Base-by-base conservation (phyloP, 2,888 invertebrate genomes). In the Acanthopleura granulata region DNA sequence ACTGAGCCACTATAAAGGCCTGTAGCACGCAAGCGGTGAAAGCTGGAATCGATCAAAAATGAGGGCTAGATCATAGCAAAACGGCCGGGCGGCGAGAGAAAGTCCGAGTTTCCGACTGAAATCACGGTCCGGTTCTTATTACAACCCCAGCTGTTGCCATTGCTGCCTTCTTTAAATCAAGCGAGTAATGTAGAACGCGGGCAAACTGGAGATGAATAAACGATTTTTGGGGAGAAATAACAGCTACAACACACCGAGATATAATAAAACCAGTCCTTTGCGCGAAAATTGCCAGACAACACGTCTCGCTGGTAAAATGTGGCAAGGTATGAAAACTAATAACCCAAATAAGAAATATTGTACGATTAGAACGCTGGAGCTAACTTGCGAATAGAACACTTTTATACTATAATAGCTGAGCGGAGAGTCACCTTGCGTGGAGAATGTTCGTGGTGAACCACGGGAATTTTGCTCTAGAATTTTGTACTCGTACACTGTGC, bases 251-350 rank as follows among this genome's bases (percentile, higher is more conserved):
- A 16, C 29, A 27, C 22, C 29, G 66, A 66, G 66, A 22, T 22
- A 16, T 22, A 27, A 66, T 66, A 66, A 66, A 66, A 27, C 66
- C 9, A 27, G 66, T 27, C 29, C 29, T 66, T 66, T 25, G 4
- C 22, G 27, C 25, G 15, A 27, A 27, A 27, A 66, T 66, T 22
- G 29, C 25, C 66, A 66, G 66, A 66, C 66, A 66, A 66, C 66
- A 66, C 29, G 66, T 66, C 66, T 66, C 66, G 66, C 15, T 27
- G 29, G 66, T 66, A 22, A 66, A 66, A 66, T 6, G 22, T 27
- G 66, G 27, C 66, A 27, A 27, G 66, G 16, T 66, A 66, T 66
- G 66, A 66, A 66, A 66, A 27, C 66, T 66, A 66, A 66, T 66
- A 66, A 66, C 66, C 66, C 66, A 66, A 22, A 66, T 66, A 22